These are phyloP conservation scores for Hypanus sabinus DNA, from an alignment of 2,113 vertebrate species.

Conservation along the genomic window DNA sequence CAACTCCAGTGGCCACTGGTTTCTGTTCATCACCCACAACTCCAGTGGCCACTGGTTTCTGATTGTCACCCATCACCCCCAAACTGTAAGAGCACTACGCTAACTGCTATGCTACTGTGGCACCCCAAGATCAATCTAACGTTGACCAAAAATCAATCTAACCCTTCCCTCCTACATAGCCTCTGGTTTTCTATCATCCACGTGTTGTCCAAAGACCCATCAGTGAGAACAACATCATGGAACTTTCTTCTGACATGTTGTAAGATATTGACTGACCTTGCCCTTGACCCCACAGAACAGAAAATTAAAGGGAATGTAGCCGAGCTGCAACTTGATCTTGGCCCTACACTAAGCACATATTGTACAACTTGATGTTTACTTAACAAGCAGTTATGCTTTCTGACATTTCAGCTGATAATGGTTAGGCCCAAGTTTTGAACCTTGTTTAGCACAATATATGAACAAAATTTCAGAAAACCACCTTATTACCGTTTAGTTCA, in stretches of 20 bases:
- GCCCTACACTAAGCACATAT: background rate
- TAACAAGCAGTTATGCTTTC: background rate
- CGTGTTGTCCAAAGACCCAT: background rate
- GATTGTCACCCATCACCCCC: background rate
- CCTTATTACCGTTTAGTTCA: background rate
- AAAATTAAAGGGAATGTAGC: background rate
- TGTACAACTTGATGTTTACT: conserved; percentile 26
- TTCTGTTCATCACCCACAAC: background rate
- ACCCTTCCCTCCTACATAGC: too few species aligned
- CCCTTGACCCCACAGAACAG: background rate
- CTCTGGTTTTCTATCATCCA: too few species aligned
- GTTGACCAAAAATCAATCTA: too few species aligned
- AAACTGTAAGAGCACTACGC: too few species aligned
- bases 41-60: background rate
- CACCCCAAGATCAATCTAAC: too few species aligned
- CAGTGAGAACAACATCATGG: background rate
- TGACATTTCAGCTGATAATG: background rate
- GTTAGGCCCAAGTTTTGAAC: background rate
- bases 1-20: background rate
- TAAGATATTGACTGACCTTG: conserved; percentile 21
- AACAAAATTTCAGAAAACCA: background rate
- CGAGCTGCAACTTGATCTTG: background rate
- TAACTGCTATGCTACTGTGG: too few species aligned
- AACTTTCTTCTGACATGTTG: background rate
- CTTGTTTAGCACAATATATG: background rate